A percentile compares a stretch with the other conserved stretches of the same genome.
Conservation (phyloP, 2,888 invertebrate species). For the Exocentrus adspersus region DNA sequence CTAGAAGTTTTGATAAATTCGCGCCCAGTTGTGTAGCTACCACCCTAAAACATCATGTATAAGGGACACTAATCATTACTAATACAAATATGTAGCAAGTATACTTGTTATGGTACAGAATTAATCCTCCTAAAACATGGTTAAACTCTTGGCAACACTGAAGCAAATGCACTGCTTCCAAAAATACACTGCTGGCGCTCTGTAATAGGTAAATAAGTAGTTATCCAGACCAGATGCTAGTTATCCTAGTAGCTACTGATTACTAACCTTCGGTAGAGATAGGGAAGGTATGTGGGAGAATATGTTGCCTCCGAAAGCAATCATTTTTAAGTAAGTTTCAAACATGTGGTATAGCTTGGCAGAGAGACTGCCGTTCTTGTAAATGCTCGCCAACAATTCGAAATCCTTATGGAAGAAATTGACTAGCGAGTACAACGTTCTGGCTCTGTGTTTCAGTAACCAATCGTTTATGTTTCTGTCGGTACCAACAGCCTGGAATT, state of each 20-base stretch:
- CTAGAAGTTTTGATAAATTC: slow-evolving; percentile 79
- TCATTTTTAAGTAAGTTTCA: slow-evolving; percentile 88
- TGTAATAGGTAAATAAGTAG: slow-evolving; percentile 60
- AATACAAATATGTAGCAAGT: slow-evolving; percentile 41
- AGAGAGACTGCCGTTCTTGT: slow-evolving; percentile 70
- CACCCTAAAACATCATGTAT: slow-evolving; percentile 74
- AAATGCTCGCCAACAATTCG: slow-evolving; percentile 70
- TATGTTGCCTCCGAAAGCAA: slow-evolving; percentile 84
- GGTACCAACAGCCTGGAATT: slow-evolving; percentile 83
- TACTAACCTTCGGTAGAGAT: slow-evolving; percentile 78
- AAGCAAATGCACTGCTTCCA: slow-evolving; percentile 87
- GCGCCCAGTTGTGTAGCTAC: slow-evolving; percentile 82
- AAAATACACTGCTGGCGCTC: slow-evolving; percentile 87
- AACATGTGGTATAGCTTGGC: slow-evolving; percentile 87
- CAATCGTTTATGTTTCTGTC: slow-evolving; percentile 87
- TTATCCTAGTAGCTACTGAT: neutral
- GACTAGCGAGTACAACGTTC: slow-evolving; percentile 79
- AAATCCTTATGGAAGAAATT: slow-evolving; percentile 88
- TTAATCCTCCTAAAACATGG: slow-evolving; percentile 84
- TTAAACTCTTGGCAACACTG: slow-evolving; percentile 83
- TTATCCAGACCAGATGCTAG: too few relatives aligned
- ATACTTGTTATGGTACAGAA: slow-evolving; percentile 91
- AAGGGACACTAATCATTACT: neutral
- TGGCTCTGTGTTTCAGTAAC: slow-evolving; percentile 81
- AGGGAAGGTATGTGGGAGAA: slow-evolving; percentile 86